Evolutionary conservation across 1,140 invertebrate genomes (phyloP).

Genomic region (Caenorhabditis elegans): WBcel235 BX284604.4:10362001-10362500

Average conservation of each 20-base stretch:
- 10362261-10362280: too few relatives aligned
- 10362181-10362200: too few relatives aligned
- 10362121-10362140: too few relatives aligned
- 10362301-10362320: slow-evolving; percentile 44
- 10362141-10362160: too few relatives aligned
- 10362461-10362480: not conserved
- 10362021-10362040: slow-evolving; percentile 50
- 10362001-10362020: slow-evolving; percentile 56
- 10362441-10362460: slow-evolving; percentile 43
- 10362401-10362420: slow-evolving; percentile 46
- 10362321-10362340: slow-evolving; percentile 34
- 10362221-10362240: too few relatives aligned
- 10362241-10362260: too few relatives aligned
- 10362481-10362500: not conserved
- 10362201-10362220: too few relatives aligned
- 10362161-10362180: too few relatives aligned
- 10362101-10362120: too few relatives aligned
- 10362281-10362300: too few relatives aligned
- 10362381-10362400: slow-evolving; percentile 54
- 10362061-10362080: not conserved
- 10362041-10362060: slow-evolving; percentile 53
- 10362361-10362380: slow-evolving; percentile 62
- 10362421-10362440: slow-evolving; percentile 35
- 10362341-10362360: slow-evolving; percentile 49
- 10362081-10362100: not conserved